A percentile compares a stretch with the other conserved stretches of the same genome.
Conservation (phyloP, 1,140 invertebrate genomes). For the Ladona fulva region DNA sequence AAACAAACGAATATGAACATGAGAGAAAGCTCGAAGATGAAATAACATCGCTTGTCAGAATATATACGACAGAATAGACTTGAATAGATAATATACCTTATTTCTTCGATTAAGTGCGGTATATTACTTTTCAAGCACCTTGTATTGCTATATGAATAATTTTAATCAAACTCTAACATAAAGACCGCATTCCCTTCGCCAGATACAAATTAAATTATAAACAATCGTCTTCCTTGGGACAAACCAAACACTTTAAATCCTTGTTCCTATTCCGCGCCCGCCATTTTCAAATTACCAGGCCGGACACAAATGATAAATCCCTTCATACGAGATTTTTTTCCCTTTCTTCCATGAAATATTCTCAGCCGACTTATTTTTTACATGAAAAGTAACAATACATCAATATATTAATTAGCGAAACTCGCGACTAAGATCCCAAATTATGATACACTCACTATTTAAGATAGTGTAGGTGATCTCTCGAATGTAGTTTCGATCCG, state of each 20-base stretch:
- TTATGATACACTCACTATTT: not conserved
- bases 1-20: too few species aligned
- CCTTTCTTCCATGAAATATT: not conserved
- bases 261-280: constrained; percentile 1
- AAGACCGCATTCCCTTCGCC: too few species aligned
- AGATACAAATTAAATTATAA: too few species aligned
- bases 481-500: not conserved
- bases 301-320: not conserved
- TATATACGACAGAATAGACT: too few species aligned
- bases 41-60: too few species aligned
- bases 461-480: not conserved
- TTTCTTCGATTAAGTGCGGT: too few species aligned
- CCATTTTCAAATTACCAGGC: not conserved
- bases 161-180: too few species aligned
- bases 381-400: not conserved
- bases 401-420: not conserved
- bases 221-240: too few species aligned
- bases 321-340: not conserved
- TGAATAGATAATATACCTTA: too few species aligned
- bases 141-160: too few species aligned
- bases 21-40: too few species aligned
- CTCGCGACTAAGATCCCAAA: not conserved
- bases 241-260: not conserved
- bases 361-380: not conserved
- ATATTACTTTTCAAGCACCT: too few species aligned